Conservation (phyloP, 2,888 invertebrate genomes). For the Harpalus rubripes region DNA sequence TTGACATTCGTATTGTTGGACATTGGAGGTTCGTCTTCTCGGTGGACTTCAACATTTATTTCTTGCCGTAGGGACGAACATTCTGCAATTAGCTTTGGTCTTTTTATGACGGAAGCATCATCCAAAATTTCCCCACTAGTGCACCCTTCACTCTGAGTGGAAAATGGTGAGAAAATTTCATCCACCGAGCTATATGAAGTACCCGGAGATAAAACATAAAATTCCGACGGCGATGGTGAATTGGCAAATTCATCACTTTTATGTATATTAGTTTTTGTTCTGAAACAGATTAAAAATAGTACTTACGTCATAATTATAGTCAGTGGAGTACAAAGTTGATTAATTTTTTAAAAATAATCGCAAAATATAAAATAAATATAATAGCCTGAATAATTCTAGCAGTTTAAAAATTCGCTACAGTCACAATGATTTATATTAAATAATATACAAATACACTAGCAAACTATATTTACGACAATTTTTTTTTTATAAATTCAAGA, state of each 20-base stretch:
- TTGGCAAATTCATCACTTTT: too few relatives aligned
- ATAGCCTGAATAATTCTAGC: background rate
- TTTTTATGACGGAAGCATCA: background rate
- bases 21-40: background rate
- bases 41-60: background rate
- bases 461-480: constrained; percentile 15
- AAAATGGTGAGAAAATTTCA: background rate
- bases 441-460: constrained; percentile 11
- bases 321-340: background rate
- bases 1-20: background rate
- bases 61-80: background rate
- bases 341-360: background rate
- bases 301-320: background rate
- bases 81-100: background rate
- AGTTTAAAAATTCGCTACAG: constrained; percentile 5
- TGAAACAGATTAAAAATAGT: constrained; percentile 1
- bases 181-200: too few relatives aligned
- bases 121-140: background rate
- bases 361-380: background rate
- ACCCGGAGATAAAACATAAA: too few relatives aligned
- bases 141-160: background rate
- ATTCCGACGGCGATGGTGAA: too few relatives aligned
- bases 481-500: constrained; percentile 22
- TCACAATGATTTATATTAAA: constrained; percentile 16
- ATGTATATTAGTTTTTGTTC: constrained; percentile 20